Evolutionary conservation across 1,140 invertebrate genomes (phyloP), one percentile per base, ranked within the genome.

Genomic region (Achatina immaculata): DNA sequence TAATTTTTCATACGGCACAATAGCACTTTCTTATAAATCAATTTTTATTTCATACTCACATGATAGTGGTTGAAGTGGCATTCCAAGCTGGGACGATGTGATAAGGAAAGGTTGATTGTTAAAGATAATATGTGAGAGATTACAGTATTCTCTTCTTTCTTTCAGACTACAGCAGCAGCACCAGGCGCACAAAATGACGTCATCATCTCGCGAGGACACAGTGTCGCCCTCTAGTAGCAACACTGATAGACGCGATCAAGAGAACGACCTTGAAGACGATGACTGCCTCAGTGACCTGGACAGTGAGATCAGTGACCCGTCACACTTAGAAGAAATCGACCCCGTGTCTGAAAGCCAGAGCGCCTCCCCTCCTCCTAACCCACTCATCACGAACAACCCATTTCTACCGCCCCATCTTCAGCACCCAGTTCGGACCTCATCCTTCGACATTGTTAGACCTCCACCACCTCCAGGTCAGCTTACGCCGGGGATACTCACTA

Each of bases 381-480:
- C 78, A 1, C 78, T 80, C 42, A 80, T 80, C 34, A 72, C 48
- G 43, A 80, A 80, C 68, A 80, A 80, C 58, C 78, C 78, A 7
- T 80, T 80, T 43, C 68, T 80, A 28, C 78, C 78, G 4, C 78
- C 78, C 14, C 78, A 80, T 68, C 78, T 80, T n/a, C 78, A 80
- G 28, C 78, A 51, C 21, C 78, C 78, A n/a, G 68, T 72, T 14
- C 28, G 78, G 38, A 42, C 36, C 42, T 69, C 78, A 28, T 69
- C 78, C 31, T 71, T 55, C 40, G 43, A 55, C 36, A 24, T 71
- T 14, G 40, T 80, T 31, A 48, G 65, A 21, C 78, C 66, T n/a
- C 78, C 68, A 43, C 66, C 48, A 14, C 66, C 68, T 42, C 75
- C 48, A 19, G 66, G 66, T 9, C 66, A 66, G 42, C n/a, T 68